Base-by-base conservation (phyloP, 2,797 vertebrate genomes). In the Pyrocephalus nanus region DNA sequence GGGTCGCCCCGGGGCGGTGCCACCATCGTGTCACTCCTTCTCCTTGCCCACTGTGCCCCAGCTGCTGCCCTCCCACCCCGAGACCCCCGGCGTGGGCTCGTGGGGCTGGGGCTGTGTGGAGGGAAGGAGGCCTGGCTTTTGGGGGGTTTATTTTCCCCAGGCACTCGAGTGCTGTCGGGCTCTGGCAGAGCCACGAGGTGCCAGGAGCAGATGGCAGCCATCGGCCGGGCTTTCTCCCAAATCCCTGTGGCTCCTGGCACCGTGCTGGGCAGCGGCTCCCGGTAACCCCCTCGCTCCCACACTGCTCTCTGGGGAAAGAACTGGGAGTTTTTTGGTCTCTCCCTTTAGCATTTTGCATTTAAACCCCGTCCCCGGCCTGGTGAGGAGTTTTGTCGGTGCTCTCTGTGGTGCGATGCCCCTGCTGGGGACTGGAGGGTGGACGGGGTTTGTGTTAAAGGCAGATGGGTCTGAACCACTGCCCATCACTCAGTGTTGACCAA, bases 201-300 rank as follows among this genome's bases (percentile, higher is more conserved):
- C 97, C 98, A 98, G 98, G 97, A 98, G 97, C 97, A 98, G 97
- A 97, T 98, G 98, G 98, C 98, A 98, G 98, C 98, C 98, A 96
- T 85, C 95, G 97, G 97, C 98, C 93, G 96, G 97, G 97, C 98
- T 97, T 97, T 97, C 98, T 98, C 98, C 98, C 85, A 19, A 9
- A 84, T 87, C 94, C 92, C 98, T 87, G 96, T 96, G 98, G 98
- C 98, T 98, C 97, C 98, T 98, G 98, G 98, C 98, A 97, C 97
- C 81, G 91, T 67, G 94, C 97, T 94, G 96, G 95, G 93, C 94
- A 93, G 47, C 73, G 64, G 96, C 96, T 97, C 88, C 92, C 3
- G 5, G 92, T 92, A 88, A 84, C 89, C 74, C 90, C 69, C 91
- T 91, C 75, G 1, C 61, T 92, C 19, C 84, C 70, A 0, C 9